These are phyloP conservation scores for Chelonus formosanus DNA, from an alignment of 2,888 invertebrate species.

Conservation along the genomic window DNA sequence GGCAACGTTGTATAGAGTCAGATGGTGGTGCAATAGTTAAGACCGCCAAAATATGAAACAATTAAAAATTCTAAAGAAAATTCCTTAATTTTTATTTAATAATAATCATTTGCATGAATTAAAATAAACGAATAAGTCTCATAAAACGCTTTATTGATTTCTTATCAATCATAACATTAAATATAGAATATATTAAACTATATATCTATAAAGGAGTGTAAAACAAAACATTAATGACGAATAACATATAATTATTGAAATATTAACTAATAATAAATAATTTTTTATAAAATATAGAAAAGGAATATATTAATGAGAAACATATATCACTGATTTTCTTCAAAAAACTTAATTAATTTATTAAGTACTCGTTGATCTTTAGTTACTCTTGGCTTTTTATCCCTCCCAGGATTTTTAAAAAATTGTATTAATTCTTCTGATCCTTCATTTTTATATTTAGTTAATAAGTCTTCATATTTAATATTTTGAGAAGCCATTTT, in stretches of 20 bases:
- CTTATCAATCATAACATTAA: slow-evolving; percentile 26
- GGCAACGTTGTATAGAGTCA: neutral
- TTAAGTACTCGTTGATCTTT: neutral
- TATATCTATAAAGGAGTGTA: slow-evolving; percentile 6
- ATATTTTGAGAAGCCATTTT: too few relatives aligned
- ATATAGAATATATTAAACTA: slow-evolving; percentile 14
- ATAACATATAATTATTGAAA: too few relatives aligned
- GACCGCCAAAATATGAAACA: neutral
- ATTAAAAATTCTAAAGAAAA: neutral
- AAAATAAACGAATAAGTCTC: too few relatives aligned
- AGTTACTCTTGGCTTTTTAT: neutral
- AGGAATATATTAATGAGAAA: neutral
- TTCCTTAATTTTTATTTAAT: too few relatives aligned
- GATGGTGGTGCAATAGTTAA: neutral
- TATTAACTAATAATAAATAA: too few relatives aligned
- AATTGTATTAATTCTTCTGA: neutral
- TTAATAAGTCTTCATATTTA: neutral
- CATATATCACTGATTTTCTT: neutral
- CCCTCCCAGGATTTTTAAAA: neutral
- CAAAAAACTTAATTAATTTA: neutral
- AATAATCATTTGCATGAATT: too few relatives aligned
- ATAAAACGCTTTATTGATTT: too few relatives aligned
- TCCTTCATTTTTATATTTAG: neutral
- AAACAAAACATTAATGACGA: slow-evolving; percentile 14
- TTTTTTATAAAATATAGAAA: too few relatives aligned